Percentiles rank a stretch among this genome's conserved stretches.
Evolutionary conservation across 2,888 invertebrate species (phyloP).

Genomic region (Tolmerus cingulatus): DNA sequence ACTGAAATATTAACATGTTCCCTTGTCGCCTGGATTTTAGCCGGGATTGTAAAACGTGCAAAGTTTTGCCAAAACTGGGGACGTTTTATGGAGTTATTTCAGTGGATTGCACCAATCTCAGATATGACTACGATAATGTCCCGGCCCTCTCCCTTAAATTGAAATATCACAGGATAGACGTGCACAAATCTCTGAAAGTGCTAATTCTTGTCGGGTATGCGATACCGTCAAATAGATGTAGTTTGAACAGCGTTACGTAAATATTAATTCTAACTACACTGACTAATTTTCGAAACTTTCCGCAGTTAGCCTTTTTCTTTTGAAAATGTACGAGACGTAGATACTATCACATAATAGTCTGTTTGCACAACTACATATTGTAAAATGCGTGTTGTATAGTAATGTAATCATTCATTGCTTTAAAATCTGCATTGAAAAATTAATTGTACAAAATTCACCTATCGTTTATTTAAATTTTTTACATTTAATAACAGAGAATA

Average conservation of each 20-base stretch:
- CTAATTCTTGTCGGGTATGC: background rate
- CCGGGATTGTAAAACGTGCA: background rate
- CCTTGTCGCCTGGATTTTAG: background rate
- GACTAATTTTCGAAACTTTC: too few species aligned
- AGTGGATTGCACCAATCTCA: background rate
- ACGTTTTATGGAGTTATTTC: background rate
- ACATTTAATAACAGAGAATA: too few species aligned
- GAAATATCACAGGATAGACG: background rate
- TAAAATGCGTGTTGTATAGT: too few species aligned
- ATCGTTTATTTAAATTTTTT: too few species aligned
- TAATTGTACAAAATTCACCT: too few species aligned
- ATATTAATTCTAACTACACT: background rate
- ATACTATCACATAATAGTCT: too few species aligned
- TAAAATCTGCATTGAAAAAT: too few species aligned
- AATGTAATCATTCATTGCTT: too few species aligned
- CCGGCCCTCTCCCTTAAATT: background rate
- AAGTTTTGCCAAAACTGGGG: background rate
- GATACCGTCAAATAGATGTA: background rate
- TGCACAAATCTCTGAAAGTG: background rate
- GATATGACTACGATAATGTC: background rate
- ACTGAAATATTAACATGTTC: background rate
- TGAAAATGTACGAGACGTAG: too few species aligned
- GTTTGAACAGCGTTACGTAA: background rate
- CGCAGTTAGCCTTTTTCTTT: too few species aligned
- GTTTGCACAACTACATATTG: too few species aligned